phyloP scores from a whole-genome alignment of 2,888 invertebrate genomes.

The Tribolium freemani region DNA sequence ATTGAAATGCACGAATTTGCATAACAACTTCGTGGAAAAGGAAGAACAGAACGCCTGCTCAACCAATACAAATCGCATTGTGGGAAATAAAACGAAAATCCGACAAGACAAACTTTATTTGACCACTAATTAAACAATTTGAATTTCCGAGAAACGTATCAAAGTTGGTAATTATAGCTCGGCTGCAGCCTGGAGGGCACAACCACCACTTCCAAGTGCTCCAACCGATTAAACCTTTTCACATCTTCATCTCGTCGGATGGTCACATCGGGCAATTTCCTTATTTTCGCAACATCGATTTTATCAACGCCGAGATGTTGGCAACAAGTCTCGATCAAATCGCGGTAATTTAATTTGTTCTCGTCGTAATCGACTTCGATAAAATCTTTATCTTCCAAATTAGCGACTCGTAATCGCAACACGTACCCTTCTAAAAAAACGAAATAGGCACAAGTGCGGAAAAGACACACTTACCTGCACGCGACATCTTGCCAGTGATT shows the following conservation, averaged over 20 bases:
- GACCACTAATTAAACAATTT: neutral
- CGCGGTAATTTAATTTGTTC: constrained; percentile 19
- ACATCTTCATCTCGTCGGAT: constrained; percentile 26
- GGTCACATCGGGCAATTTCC: constrained; percentile 25
- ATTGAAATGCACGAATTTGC: constrained; percentile 30
- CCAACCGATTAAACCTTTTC: constrained; percentile 22
- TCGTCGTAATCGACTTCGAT: constrained; percentile 28
- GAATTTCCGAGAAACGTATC: neutral
- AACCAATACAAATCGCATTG: neutral
- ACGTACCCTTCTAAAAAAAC: constrained; percentile 3
- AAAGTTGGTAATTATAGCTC: constrained; percentile 19
- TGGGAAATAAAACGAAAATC: neutral
- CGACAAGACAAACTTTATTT: neutral
- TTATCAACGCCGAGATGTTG: constrained; percentile 5
- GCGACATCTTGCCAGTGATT: neutral
- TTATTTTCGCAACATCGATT: constrained; percentile 29
- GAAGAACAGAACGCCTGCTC: constrained; percentile 18
- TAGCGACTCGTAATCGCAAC: constrained; percentile 25
- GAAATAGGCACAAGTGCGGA: neutral
- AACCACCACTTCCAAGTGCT: constrained; percentile 25
- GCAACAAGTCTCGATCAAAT: constrained; percentile 29
- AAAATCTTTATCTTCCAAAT: constrained; percentile 28
- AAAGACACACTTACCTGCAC: neutral
- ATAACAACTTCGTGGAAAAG: constrained; percentile 29
- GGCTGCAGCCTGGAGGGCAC: constrained; percentile 11